phyloP scores from a whole-genome alignment of 2,797 vertebrate species.

The Babyrousa celebensis region DNA sequence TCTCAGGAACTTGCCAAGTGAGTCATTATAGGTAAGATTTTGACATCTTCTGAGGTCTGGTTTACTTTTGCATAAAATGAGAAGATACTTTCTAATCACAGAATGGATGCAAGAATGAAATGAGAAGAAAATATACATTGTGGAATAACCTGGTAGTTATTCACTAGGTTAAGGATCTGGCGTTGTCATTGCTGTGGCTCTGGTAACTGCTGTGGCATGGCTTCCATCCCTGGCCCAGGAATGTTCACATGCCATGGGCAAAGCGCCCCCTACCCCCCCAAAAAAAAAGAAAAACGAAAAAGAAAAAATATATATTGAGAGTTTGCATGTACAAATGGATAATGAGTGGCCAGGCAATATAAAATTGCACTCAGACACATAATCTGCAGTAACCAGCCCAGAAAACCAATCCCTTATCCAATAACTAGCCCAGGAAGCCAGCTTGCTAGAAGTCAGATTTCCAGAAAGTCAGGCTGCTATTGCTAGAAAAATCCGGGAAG shows the following conservation, averaged over 20 bases:
- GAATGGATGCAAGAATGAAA: neutral
- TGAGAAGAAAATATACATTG: neutral
- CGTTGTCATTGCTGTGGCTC: no score
- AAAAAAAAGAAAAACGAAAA: no score
- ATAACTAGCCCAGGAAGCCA: neutral
- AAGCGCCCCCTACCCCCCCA: no score
- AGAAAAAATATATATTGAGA: neutral
- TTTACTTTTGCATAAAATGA: neutral
- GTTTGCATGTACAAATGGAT: neutral
- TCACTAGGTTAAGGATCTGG: no score
- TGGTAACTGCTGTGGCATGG: no score
- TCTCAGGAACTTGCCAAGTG: neutral
- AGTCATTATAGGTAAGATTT: neutral
- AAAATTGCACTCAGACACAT: neutral
- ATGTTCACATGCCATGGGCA: no score
- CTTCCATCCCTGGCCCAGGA: no score
- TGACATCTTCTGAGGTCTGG: neutral
- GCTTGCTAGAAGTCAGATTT: neutral
- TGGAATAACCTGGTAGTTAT: no score
- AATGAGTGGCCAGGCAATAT: neutral
- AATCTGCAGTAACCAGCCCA: neutral
- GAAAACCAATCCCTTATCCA: neutral
- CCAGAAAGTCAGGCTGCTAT: neutral
- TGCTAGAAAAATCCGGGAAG: neutral
- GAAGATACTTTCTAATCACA: neutral